Conservation (phyloP, 2,888 invertebrate species). For the Rutpela maculata region DNA sequence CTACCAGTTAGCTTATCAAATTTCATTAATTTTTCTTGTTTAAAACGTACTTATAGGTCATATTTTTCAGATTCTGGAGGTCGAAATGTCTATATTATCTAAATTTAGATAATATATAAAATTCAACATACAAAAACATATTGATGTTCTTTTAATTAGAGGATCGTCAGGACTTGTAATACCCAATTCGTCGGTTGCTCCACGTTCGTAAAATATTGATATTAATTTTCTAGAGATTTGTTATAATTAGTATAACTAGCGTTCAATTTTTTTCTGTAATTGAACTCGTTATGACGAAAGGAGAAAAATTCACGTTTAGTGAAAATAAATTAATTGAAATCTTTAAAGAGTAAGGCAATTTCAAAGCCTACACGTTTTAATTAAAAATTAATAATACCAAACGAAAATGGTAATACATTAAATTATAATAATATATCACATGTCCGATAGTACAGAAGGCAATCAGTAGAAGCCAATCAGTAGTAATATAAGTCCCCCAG, state of each 20-base stretch:
- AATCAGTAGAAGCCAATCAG: too few species aligned
- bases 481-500: too few species aligned
- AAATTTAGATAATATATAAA: too few species aligned
- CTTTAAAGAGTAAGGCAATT: neutral
- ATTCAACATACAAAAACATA: too few species aligned
- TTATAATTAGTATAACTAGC: neutral
- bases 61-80: too few species aligned
- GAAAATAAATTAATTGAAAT: neutral
- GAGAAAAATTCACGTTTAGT: neutral
- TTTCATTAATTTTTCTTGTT: too few species aligned
- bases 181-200: neutral
- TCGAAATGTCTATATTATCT: too few species aligned
- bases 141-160: neutral
- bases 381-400: neutral
- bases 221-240: neutral
- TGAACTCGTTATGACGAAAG: neutral
- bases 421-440: neutral
- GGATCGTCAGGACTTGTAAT: neutral
- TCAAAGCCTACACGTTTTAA: neutral
- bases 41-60: too few species aligned
- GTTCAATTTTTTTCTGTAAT: neutral
- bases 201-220: slow-evolving; percentile 17
- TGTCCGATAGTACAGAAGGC: too few species aligned
- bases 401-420: neutral
- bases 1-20: too few species aligned